Conservation (phyloP, 2,113 vertebrate genomes). For the Delphinapterus leucas region DNA sequence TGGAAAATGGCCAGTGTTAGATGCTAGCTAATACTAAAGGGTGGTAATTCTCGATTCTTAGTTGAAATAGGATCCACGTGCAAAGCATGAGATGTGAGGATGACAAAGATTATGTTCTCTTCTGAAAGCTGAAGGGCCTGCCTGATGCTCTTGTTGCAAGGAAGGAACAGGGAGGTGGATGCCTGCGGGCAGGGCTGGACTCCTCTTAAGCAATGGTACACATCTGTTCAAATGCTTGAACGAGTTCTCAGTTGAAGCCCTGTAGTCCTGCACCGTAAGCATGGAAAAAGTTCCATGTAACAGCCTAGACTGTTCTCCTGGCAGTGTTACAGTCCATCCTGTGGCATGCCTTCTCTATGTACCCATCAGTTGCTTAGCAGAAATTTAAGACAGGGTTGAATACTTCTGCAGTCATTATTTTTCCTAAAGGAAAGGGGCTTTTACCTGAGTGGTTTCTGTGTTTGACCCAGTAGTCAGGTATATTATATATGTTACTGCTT, state of each 20-base stretch:
- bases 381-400: neutral
- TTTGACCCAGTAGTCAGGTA: neutral
- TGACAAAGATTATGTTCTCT: neutral
- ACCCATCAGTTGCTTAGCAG: too few species aligned
- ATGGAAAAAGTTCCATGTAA: neutral
- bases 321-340: rapidly evolving
- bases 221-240: rapidly evolving
- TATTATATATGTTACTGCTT: neutral
- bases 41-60: neutral
- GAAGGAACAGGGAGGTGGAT: neutral
- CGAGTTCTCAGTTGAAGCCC: neutral
- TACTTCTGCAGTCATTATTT: neutral
- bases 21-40: neutral
- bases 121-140: neutral
- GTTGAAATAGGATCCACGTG: neutral
- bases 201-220: rapidly evolving
- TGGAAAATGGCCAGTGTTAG: too few species aligned
- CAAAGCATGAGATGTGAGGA: rapidly evolving
- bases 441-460: neutral
- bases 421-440: neutral
- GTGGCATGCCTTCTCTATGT: neutral
- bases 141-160: neutral
- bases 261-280: rapidly evolving
- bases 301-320: neutral
- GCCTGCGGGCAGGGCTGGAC: neutral